Conservation (phyloP, 2,797 vertebrate genomes). For the Brachymystax lenok region DNA sequence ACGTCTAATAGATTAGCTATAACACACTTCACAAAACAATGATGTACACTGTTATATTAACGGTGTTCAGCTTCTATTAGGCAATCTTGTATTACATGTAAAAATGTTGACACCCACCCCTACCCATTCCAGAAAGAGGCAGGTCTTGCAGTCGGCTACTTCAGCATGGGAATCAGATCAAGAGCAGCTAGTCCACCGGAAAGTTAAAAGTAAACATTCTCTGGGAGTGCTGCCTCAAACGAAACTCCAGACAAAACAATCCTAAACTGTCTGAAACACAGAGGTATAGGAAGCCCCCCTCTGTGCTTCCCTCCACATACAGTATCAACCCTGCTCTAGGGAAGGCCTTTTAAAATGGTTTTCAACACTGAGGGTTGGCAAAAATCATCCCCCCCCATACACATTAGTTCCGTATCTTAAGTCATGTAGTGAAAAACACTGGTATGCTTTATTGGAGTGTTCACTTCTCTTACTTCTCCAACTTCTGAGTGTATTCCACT, state of each 20-base stretch:
- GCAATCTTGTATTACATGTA: not conserved
- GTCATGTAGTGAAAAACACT: not conserved
- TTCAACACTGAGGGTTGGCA: not conserved
- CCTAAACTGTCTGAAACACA: constrained; percentile 16
- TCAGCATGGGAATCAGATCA: constrained; percentile 19
- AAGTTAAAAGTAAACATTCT: constrained; percentile 43
- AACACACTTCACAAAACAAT: not conserved
- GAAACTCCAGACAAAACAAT: constrained; percentile 36
- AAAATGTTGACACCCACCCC: not conserved
- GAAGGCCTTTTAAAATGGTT: not conserved
- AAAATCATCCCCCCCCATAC: not conserved
- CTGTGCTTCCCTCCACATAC: not conserved
- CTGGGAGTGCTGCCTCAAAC: constrained; percentile 37
- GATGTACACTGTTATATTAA: not conserved
- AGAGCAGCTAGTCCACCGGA: constrained; percentile 37
- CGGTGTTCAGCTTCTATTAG: not conserved
- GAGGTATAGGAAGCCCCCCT: not conserved
- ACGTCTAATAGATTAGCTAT: not conserved
- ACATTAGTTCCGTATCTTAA: not conserved
- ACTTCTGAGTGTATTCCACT: not conserved
- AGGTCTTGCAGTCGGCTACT: not conserved
- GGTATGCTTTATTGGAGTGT: not conserved
- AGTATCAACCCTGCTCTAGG: not conserved
- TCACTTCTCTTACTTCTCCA: not conserved
- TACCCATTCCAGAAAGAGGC: not conserved